Evolutionary conservation across 2,888 invertebrate genomes (phyloP).

Genomic region (Lasioglossum oenotherae): DNA sequence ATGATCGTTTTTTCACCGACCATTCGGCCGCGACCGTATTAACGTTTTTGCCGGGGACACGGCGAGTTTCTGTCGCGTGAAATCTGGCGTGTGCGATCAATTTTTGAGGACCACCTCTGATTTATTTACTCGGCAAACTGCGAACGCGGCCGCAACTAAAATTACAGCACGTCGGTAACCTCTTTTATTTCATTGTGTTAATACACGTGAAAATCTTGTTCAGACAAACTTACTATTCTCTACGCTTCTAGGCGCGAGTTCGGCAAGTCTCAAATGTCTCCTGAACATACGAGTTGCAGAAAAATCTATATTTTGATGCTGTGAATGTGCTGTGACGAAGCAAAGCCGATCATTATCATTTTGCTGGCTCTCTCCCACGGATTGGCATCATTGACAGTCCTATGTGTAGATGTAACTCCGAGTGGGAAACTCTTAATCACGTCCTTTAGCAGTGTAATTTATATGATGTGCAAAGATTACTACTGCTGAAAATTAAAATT

Average conservation of each 20-base stretch:
- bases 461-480: too few species aligned
- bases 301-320: background rate
- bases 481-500: too few species aligned
- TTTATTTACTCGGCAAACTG: slow-evolving; percentile 17
- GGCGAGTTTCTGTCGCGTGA: slow-evolving; percentile 32
- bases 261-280: background rate
- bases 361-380: too few species aligned
- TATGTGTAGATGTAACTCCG: too few species aligned
- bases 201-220: background rate
- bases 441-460: too few species aligned
- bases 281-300: background rate
- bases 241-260: background rate
- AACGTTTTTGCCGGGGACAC: slow-evolving; percentile 30
- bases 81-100: slow-evolving; percentile 56
- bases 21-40: slow-evolving; percentile 32
- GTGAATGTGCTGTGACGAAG: too few species aligned
- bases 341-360: too few species aligned
- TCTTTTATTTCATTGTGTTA: background rate
- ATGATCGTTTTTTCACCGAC: slow-evolving; percentile 41
- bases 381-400: too few species aligned
- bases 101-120: slow-evolving; percentile 44
- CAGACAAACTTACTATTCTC: background rate
- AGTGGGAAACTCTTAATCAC: too few species aligned
- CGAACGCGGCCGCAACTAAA: background rate
- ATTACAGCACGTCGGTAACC: background rate